Evolutionary conservation across 1,140 invertebrate genomes (phyloP).

Genomic region (Drosophila ficusphila): DNA sequence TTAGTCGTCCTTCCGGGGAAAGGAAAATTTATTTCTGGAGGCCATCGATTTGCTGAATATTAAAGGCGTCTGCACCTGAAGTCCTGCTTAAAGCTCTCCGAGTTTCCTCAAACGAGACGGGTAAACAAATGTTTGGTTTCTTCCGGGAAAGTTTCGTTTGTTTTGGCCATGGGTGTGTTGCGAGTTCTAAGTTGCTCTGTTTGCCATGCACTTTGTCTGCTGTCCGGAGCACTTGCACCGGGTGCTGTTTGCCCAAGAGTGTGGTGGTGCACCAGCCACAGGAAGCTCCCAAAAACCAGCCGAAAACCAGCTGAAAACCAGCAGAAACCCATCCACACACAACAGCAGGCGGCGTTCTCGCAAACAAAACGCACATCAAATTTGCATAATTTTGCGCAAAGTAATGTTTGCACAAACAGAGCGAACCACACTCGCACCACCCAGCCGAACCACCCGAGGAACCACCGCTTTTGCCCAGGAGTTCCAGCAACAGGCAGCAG

Average conservation of each 20-base stretch:
- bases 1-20: slow-evolving; percentile 36
- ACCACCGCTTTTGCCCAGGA: background rate
- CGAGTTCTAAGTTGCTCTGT: slow-evolving; percentile 54
- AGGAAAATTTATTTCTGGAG: slow-evolving; percentile 21
- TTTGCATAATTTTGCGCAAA: slow-evolving; percentile 80
- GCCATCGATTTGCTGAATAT: slow-evolving; percentile 25
- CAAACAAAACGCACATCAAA: slow-evolving; percentile 80
- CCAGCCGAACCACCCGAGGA: background rate
- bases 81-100: slow-evolving; percentile 13
- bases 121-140: slow-evolving; percentile 50
- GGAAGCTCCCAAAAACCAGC: slow-evolving; percentile 15
- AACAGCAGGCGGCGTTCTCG: slow-evolving; percentile 46
- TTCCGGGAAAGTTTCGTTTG: slow-evolving; percentile 38
- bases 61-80: slow-evolving; percentile 10
- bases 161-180: slow-evolving; percentile 46
- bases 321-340: slow-evolving; percentile 9
- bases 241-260: slow-evolving; percentile 66
- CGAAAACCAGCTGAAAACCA: background rate
- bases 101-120: slow-evolving; percentile 16
- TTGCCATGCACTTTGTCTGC: slow-evolving; percentile 71
- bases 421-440: slow-evolving; percentile 37
- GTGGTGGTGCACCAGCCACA: slow-evolving; percentile 51
- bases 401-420: slow-evolving; percentile 73
- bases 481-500: slow-evolving; percentile 5
- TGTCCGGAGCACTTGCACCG: slow-evolving; percentile 53